Evolutionary conservation across 2,888 invertebrate species (phyloP), one percentile per base, ranked within the genome.

Genomic region (Pasiphila rectangulata): DNA sequence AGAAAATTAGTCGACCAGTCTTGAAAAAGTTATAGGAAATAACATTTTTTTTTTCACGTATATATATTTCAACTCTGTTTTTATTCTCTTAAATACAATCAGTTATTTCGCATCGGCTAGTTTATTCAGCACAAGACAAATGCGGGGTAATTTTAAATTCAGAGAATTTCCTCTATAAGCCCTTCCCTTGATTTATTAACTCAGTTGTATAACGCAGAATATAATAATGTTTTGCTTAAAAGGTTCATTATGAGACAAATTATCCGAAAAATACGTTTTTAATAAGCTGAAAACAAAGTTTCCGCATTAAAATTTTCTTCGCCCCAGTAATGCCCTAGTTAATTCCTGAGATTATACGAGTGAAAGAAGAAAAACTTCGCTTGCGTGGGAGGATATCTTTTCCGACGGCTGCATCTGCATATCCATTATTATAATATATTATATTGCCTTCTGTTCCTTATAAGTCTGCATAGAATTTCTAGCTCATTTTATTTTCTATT

Each of bases 231-330:
- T 25, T 25, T 9, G 13, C 19, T 13, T 5, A 9, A 40, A 41
- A 40, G 25, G 19, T 13, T 19, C 25, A 42, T 42, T 45, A 38
- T 13, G 4, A 40, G 17, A 35, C 10, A 3, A 10, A 19, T 25
- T 29, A 35, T 42, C 35, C 44, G 64, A n/a, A 65, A 67, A 60
- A 59, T 54, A 55, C 54, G 57, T 56, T 67, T 71, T 69, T 71
- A 72, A 71, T 72, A 73, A 72, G 66, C 67, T 68, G 59, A 63
- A 69, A 68, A 65, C 62, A 69, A 76, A 74, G 69, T 74, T 72
- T 65, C 38, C 55, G 64, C 67, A 69, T 69, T 72, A 65, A 72
- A 75, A 67, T 24, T 66, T 73, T 68, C 66, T 64, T 61, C 63
- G 61, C 62, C 58, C 58, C 59, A 67, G 62, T 61, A 67, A 64